Evolutionary conservation across 2,797 vertebrate genomes (phyloP).

Genomic region (Artibeus jamaicensis): DNA sequence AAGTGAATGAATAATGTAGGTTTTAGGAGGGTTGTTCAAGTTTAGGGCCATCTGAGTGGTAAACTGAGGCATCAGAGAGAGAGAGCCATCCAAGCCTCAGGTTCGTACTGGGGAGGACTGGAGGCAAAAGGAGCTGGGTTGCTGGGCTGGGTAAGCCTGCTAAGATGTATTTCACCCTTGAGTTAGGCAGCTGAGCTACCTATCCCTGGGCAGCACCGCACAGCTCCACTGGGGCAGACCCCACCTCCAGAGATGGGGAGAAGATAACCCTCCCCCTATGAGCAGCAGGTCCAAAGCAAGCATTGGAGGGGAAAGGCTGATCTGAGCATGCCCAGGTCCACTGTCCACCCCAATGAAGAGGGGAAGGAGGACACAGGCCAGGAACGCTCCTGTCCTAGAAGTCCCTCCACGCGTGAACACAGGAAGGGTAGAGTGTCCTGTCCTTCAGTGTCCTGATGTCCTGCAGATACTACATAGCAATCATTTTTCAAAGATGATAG

Average conservation of each 20-base stretch:
- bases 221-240: background rate
- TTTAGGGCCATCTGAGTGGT: background rate
- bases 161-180: background rate
- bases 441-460: background rate
- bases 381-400: background rate
- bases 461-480: background rate
- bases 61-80: background rate
- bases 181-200: background rate
- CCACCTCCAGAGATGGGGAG: background rate
- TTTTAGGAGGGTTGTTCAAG: background rate
- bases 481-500: background rate
- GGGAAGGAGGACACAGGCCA: background rate
- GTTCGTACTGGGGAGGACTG: background rate
- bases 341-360: no score
- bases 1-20: background rate
- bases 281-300: background rate
- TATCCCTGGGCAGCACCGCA: background rate
- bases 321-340: background rate
- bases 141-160: background rate
- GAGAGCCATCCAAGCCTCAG: background rate
- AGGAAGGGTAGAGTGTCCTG: fast-evolving
- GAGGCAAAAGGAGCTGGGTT: background rate
- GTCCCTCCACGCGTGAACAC: background rate
- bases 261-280: background rate
- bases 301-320: background rate